Conservation (phyloP, 2,888 invertebrate species). For the Platycheirus albimanus region DNA sequence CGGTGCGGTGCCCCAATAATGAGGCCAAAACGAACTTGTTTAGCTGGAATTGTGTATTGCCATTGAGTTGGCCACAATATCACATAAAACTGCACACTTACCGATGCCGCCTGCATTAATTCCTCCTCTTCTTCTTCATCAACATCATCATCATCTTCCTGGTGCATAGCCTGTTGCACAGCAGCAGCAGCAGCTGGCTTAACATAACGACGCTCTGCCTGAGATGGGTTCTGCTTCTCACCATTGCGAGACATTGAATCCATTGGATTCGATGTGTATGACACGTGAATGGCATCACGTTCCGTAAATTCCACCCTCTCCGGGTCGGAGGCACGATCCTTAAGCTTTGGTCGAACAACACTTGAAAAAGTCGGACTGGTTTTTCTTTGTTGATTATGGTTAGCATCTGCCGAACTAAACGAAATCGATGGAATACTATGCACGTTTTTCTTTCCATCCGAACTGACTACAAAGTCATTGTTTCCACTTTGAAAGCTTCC, state of each 20-base stretch:
- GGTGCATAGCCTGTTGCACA: slow-evolving; percentile 6
- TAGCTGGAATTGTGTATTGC: slow-evolving; percentile 9
- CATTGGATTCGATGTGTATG: slow-evolving; percentile 79
- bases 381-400: slow-evolving; percentile 39
- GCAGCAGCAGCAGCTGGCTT: slow-evolving; percentile 12
- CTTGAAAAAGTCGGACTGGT: slow-evolving; percentile 57
- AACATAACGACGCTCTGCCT: slow-evolving; percentile 49
- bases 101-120: slow-evolving; percentile 77
- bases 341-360: slow-evolving; percentile 40
- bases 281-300: slow-evolving; percentile 79
- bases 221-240: slow-evolving; percentile 39
- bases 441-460: slow-evolving; percentile 79
- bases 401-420: slow-evolving; percentile 59
- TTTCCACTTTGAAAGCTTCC: slow-evolving; percentile 79
- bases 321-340: slow-evolving; percentile 76
- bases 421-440: slow-evolving; percentile 78
- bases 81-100: too few species aligned
- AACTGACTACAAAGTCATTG: slow-evolving; percentile 79
- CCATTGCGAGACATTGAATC: slow-evolving; percentile 61
- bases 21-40: slow-evolving; percentile 57
- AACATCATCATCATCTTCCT: too few species aligned
- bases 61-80: too few species aligned
- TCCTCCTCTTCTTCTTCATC: slow-evolving; percentile 78
- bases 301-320: slow-evolving; percentile 81
- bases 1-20: slow-evolving; percentile 47